phyloP scores from a whole-genome alignment of 1,140 invertebrate species.

The Spodoptera litura region DNA sequence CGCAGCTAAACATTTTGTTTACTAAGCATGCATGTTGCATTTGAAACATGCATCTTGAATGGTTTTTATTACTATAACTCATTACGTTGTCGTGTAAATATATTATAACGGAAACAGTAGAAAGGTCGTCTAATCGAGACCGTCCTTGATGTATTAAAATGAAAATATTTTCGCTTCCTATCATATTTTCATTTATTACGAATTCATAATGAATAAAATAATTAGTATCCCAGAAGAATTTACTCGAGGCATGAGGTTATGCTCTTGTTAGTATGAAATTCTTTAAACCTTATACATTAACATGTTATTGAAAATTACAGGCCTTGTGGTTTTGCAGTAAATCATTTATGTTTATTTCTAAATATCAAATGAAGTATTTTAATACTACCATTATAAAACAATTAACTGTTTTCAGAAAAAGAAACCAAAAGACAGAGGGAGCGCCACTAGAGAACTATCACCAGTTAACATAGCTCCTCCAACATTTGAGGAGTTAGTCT shows the following conservation, averaged over 20 bases:
- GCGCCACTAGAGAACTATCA: neutral
- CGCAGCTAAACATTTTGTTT: constrained; percentile 40
- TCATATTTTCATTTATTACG: no score
- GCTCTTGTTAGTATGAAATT: no score
- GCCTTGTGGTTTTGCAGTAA: no score
- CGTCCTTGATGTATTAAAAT: no score
- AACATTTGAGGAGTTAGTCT: neutral
- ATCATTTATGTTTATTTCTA: neutral
- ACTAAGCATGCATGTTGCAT: neutral
- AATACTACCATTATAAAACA: neutral
- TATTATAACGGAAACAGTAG: neutral
- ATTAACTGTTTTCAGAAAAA: constrained; percentile 67
- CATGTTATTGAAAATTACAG: no score
- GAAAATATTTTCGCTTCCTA: no score
- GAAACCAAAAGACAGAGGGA: constrained; percentile 63
- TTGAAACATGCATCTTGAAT: no score
- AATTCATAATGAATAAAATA: no score
- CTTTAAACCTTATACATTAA: no score
- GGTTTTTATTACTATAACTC: neutral
- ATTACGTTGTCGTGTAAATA: neutral
- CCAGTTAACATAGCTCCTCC: constrained; percentile 11
- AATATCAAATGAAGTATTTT: neutral
- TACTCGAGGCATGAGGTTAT: no score
- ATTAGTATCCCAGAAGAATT: no score
- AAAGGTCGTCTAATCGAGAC: no score